Evolutionary conservation across 2,113 vertebrate genomes (phyloP), one percentile per base, ranked within the genome.

Genomic region (Eupsittula cactorum): DNA sequence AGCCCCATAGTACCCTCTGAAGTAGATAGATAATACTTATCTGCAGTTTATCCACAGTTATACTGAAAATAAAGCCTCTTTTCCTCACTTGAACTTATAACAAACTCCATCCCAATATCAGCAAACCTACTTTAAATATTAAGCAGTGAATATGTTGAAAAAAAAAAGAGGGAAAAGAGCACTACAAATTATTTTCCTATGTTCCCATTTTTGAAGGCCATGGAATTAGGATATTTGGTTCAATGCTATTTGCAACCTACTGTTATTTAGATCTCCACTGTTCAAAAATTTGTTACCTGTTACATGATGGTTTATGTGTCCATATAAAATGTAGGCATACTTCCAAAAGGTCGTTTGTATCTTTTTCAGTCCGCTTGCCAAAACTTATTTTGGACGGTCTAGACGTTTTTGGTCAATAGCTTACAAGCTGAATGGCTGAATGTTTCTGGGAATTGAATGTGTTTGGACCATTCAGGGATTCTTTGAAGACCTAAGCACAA

Each of bases 391-490:
- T 78, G 92, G 28, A 62, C 86, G 21, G 80, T 95, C 82, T 82
- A 94, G 93, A 92, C 9, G 55, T 71, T 97, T 96, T 93, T 15
- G 12, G 49, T 91, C 90, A 59, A 71, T 88, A 89, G 73, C 53
- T 95, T 85, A 68, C 67, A 86, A 95, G 59, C 35, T 19, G 69
- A 59, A 59, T 35, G 33, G 11, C 23, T 41, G 25, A 57, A 83
- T 74, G 44, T 91, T 97, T 95, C 95, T 96, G 91, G 59, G 70
- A 96, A 90, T 27, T 86, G 52, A 76, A 83, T 78, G 62, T 60
- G 86, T 92, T 92, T 88, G 85, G 59, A 81, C 27, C 59, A 59
- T 44, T 57, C 50, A 82, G 74, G 59, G 89, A 89, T 82, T 94
- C 92, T 97, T 93, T 94, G 84, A 90, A 95, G 94, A 91, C 52